Conservation (phyloP, 1,140 invertebrate species). For the Zaprionus davidi region DNA sequence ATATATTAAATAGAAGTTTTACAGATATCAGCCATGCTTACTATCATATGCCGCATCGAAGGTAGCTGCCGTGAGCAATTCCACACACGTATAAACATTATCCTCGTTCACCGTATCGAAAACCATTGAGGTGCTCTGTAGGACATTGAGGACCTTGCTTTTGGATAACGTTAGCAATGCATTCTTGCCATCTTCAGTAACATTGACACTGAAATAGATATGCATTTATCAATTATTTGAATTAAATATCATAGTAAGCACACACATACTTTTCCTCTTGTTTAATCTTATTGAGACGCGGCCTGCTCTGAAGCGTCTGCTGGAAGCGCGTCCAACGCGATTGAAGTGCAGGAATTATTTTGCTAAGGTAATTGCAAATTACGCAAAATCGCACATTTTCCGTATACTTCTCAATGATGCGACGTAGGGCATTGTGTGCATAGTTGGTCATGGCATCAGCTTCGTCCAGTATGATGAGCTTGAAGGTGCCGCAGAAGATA, state of each 20-base stretch:
- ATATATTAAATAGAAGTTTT: not conserved
- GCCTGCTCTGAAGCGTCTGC: conserved; percentile 96
- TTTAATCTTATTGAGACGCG: conserved; percentile 94
- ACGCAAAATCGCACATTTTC: conserved; percentile 99
- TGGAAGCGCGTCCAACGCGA: conserved; percentile 98
- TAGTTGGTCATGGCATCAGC: conserved; percentile 99
- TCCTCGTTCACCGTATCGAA: conserved; percentile 94
- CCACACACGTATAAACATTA: conserved; percentile 98
- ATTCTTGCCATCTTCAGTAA: conserved; percentile 95
- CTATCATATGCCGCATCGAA: conserved; percentile 92
- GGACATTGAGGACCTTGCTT: conserved; percentile 97
- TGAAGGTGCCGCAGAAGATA: conserved; percentile 97
- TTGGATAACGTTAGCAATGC: conserved; percentile 95
- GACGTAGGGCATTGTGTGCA: conserved; percentile 98
- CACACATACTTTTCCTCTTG: conserved; percentile 91
- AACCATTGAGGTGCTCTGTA: conserved; percentile 96
- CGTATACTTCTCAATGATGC: conserved; percentile 99
- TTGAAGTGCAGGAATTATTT: conserved; percentile 99
- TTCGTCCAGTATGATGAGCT: conserved; percentile 99
- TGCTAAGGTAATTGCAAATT: conserved; percentile 99
- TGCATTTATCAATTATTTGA: not conserved
- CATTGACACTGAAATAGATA: conserved; percentile 88
- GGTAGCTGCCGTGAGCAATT: conserved; percentile 93
- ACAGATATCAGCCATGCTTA: conserved; percentile 84
- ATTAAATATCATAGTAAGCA: not conserved